A percentile compares a stretch with the other conserved stretches of the same genome.
Evolutionary conservation across 2,888 invertebrate species (phyloP).

Genomic region (Empis stercorea): DNA sequence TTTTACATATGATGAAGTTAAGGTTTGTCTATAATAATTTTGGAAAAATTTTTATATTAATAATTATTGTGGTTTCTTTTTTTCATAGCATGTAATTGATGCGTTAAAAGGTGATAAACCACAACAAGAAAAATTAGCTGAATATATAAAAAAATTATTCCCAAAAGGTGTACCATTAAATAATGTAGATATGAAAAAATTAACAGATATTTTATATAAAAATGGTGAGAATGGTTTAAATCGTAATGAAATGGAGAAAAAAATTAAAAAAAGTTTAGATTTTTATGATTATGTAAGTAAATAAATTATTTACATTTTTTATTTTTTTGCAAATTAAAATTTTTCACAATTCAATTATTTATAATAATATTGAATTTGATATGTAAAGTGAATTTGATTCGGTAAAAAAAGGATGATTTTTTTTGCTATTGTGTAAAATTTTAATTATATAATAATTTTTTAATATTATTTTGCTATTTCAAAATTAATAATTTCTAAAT

Average conservation of each 20-base stretch:
- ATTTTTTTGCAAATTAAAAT: no score
- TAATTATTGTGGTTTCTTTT: background rate
- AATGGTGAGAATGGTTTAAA: conserved; percentile 2
- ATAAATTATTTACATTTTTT: background rate
- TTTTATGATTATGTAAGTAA: conserved; percentile 8
- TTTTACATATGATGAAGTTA: conserved; percentile 1
- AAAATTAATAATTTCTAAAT: no score
- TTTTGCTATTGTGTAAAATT: no score
- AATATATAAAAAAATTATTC: conserved; percentile 4
- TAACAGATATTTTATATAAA: conserved; percentile 5
- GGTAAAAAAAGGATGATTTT: no score
- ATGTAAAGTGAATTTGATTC: no score
- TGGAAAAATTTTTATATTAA: background rate
- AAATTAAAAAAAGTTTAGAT: conserved; percentile 1
- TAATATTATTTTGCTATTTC: no score
- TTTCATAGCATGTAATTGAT: no score
- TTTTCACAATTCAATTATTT: no score
- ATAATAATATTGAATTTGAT: no score
- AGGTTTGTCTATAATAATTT: conserved; percentile 1
- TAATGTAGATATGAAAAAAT: background rate
- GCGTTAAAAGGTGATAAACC: no score
- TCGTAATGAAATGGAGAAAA: background rate
- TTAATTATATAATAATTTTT: no score
- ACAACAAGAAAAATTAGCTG: conserved; percentile 1
- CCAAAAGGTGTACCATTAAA: conserved; percentile 2